Base-by-base conservation (phyloP, 2,888 invertebrate species). In the Loripinus fragilis region DNA sequence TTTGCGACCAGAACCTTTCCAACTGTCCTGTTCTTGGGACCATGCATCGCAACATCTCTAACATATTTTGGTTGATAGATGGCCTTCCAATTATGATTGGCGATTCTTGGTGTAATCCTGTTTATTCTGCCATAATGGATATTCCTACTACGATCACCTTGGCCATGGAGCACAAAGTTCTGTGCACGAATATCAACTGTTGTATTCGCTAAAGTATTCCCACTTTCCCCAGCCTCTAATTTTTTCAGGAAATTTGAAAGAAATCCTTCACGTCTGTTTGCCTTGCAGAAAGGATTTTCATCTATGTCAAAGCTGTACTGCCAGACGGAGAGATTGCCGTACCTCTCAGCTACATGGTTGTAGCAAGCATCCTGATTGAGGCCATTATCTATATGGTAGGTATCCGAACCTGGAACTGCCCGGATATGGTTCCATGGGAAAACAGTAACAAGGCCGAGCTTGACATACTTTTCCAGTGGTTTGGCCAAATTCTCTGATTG, bases 71-170 rank as follows among this genome's bases (percentile, higher is more conserved):
- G 80, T n/a, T 77, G 66, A 60, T 83, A 86, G 23, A 87, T 78
- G 15, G 87, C 83, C 71, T 87, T 87, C 30, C 64, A 76, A 23
- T 86, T 72, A 20, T 68, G 65, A 60, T 87, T 87, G 0, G 82
- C 80, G 12, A 81, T 80, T 15, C 71, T 38, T 5, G 41, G 74
- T 10, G 74, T 68, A 20, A 74, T 74, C 28, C 74, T 33, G 28
- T 74, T 67, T 7, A 74, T 74, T 41, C 74, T 52, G 23, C 68
- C 74, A 30, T 74, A 74, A 41, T 30, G 28, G n/a, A 55, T 41
- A 42, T 74, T 55, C 38, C 74, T 50, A 41, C 28, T 35, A 12
- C 74, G 67, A 42, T 74, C 74, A 12, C 74, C 74, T 55, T 74
- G 74, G 33, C 74, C 74, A 33, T 48, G 41, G 30, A 73, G 48